These are phyloP conservation scores for Kryptolebias ocellatus DNA, from an alignment of 2,797 vertebrate genomes.

Conservation along the genomic window DNA sequence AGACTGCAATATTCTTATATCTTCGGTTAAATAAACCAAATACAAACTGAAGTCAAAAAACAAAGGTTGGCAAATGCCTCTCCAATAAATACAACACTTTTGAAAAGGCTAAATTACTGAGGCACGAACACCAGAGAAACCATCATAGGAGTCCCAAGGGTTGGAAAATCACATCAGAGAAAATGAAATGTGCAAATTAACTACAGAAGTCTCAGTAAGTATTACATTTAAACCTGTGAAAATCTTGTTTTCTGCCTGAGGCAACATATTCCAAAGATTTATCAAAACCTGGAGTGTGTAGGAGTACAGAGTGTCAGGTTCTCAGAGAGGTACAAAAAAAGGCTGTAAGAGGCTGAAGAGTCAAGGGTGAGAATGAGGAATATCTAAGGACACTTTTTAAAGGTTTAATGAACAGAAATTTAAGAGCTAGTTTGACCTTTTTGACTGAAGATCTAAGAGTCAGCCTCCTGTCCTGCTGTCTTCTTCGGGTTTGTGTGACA, in stretches of 20 bases:
- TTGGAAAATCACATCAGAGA: background rate
- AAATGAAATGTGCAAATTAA: background rate
- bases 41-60: background rate
- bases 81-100: background rate
- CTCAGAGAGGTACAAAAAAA: background rate
- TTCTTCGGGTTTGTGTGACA: no score
- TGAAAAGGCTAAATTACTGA: background rate
- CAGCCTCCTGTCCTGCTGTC: no score
- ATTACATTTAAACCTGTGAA: background rate
- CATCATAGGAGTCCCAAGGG: no score
- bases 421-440: no score
- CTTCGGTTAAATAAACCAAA: background rate
- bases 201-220: background rate
- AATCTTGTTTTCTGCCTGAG: background rate
- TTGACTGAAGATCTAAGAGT: no score
- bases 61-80: background rate
- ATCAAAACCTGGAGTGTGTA: background rate
- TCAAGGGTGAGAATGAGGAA: background rate
- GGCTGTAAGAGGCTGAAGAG: background rate
- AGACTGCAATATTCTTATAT: conserved; percentile 17
- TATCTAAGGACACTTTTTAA: no score
- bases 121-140: background rate
- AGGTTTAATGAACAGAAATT: no score
- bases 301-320: background rate
- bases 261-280: background rate